phyloP scores from a whole-genome alignment of 2,797 vertebrate species.

The Rhinophrynus dorsalis region DNA sequence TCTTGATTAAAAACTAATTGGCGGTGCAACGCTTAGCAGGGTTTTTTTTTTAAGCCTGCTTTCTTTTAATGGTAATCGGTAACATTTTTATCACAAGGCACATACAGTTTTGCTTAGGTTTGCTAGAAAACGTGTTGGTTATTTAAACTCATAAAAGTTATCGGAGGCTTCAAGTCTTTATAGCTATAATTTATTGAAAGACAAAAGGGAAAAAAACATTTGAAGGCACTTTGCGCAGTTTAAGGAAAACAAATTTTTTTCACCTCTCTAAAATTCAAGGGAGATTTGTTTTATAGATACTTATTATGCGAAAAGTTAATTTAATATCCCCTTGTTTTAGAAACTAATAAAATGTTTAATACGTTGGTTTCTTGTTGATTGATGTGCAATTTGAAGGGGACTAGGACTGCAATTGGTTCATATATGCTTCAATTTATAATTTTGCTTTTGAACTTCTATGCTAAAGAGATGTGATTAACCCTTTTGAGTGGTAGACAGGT shows the following conservation, averaged over 20 bases:
- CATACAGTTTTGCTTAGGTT: neutral
- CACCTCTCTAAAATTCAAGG: too few relatives aligned
- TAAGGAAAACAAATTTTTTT: too few relatives aligned
- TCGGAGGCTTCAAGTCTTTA: neutral
- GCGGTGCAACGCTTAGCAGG: neutral
- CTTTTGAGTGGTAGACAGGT: too few relatives aligned
- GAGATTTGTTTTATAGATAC: too few relatives aligned
- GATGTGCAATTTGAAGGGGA: neutral
- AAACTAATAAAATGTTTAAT: too few relatives aligned
- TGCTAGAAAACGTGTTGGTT: neutral
- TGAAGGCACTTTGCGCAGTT: neutral
- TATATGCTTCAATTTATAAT: too few relatives aligned
- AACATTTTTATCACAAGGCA: neutral
- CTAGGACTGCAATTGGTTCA: neutral
- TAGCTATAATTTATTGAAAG: neutral
- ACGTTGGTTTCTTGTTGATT: neutral
- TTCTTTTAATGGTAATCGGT: neutral
- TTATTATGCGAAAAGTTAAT: too few relatives aligned
- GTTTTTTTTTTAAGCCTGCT: constrained; percentile 4
- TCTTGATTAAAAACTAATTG: constrained; percentile 41
- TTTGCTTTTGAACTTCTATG: too few relatives aligned
- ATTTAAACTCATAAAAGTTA: neutral
- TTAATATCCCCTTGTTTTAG: too few relatives aligned
- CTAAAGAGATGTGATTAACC: too few relatives aligned
- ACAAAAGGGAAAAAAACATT: neutral